phyloP scores from a whole-genome alignment of 2,113 vertebrate species.

The Alethe diademata region DNA sequence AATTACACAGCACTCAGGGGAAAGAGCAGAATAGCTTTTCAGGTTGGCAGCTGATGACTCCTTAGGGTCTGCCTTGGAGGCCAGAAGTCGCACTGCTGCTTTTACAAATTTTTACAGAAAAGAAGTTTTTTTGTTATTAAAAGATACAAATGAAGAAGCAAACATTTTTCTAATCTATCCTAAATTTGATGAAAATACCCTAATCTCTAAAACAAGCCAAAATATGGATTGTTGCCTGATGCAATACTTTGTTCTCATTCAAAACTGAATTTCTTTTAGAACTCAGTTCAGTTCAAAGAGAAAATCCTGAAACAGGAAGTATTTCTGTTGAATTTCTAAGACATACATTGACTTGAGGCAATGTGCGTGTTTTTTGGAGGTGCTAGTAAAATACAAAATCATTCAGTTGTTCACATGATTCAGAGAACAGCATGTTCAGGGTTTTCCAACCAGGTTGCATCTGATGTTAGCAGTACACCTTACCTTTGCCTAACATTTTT shows the following conservation, averaged over 20 bases:
- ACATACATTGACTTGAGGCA: background rate
- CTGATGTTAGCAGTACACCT: background rate
- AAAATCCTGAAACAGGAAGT: background rate
- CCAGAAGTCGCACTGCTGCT: background rate
- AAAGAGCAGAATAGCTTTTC: background rate
- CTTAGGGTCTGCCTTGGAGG: background rate
- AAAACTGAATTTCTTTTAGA: background rate
- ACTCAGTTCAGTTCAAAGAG: background rate
- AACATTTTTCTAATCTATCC: background rate
- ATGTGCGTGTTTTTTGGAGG: fast-evolving
- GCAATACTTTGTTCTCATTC: background rate
- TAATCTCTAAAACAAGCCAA: background rate
- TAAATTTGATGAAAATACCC: background rate
- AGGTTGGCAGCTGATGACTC: background rate
- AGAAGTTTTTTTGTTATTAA: background rate
- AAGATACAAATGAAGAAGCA: background rate
- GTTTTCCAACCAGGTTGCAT: background rate
- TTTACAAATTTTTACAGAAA: background rate
- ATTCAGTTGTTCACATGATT: background rate
- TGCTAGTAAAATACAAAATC: background rate
- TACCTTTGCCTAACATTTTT: background rate
- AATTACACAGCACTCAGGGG: background rate
- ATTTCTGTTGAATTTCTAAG: background rate
- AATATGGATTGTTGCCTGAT: background rate
- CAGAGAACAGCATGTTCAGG: background rate